phyloP scores from a whole-genome alignment of 1,140 invertebrate species.

The Zaprionus kolodkinae region DNA sequence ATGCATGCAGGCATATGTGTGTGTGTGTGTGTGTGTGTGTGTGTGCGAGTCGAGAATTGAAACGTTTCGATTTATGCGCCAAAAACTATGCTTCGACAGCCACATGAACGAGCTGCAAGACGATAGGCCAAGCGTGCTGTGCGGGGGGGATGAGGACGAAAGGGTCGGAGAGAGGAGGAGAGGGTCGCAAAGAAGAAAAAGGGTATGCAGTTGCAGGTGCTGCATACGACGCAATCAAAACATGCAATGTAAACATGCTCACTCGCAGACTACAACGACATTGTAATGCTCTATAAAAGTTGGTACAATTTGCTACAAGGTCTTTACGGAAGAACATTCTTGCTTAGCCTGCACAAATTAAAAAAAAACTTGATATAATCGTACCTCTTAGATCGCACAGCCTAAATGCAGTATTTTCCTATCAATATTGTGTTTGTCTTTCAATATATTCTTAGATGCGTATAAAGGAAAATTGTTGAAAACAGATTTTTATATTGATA shows the following conservation, averaged over 20 bases:
- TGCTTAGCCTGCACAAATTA: neutral
- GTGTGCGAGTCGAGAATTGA: conserved; percentile 64
- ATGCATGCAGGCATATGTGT: conserved; percentile 20
- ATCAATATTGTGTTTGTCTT: too few relatives aligned
- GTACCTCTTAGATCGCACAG: neutral
- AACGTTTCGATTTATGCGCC: conserved; percentile 79
- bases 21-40: conserved; percentile 32
- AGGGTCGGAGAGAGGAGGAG: too few relatives aligned
- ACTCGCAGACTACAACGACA: conserved; percentile 20
- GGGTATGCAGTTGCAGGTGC: conserved; percentile 59
- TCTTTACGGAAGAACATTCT: too few relatives aligned
- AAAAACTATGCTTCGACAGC: conserved; percentile 82
- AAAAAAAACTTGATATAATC: neutral
- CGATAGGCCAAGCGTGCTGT: too few relatives aligned
- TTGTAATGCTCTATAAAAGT: conserved; percentile 36
- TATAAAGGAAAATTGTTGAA: too few relatives aligned
- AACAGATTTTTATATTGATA: too few relatives aligned
- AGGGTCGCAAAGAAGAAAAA: too few relatives aligned
- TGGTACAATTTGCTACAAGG: neutral
- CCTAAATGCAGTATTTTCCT: neutral
- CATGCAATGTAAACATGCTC: conserved; percentile 45
- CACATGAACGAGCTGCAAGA: conserved; percentile 71
- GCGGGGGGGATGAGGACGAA: too few relatives aligned
- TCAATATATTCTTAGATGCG: too few relatives aligned
- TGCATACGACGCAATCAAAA: conserved; percentile 77